Conservation (phyloP, 2,888 invertebrate species). For the Sycophila texana region DNA sequence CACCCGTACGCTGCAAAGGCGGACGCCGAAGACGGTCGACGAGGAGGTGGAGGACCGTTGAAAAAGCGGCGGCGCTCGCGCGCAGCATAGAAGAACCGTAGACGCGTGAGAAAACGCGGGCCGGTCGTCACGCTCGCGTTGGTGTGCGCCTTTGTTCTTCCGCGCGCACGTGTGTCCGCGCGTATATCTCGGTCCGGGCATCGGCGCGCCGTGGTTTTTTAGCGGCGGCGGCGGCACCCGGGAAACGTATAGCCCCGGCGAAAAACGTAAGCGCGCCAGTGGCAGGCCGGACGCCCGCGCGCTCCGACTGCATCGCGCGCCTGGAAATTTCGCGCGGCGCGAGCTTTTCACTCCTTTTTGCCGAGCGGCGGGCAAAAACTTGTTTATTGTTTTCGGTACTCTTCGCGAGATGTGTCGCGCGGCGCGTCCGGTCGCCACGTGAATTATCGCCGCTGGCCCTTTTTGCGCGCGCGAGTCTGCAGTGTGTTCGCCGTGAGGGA, state of each 20-base stretch:
- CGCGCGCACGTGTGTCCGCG: not conserved
- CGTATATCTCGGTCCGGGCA: conserved; percentile 20
- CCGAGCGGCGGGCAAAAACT: not conserved
- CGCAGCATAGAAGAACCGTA: conserved; percentile 31
- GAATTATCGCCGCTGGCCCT: not conserved
- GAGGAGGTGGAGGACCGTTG: no score
- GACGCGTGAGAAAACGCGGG: conserved; percentile 50
- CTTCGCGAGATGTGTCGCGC: conserved; percentile 3
- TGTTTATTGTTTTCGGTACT: no score
- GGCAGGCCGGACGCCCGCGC: not conserved
- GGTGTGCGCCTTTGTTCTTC: conserved; percentile 53
- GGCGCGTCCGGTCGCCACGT: conserved; percentile 11
- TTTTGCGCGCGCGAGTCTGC: no score
- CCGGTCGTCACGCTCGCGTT: conserved; percentile 56
- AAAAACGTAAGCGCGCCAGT: not conserved
- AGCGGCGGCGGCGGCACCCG: not conserved
- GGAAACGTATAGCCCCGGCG: conserved; percentile 5
- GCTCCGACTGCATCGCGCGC: no score
- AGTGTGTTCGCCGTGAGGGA: no score
- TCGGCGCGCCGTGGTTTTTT: conserved; percentile 8
- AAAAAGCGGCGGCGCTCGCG: no score
- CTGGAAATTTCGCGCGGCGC: not conserved
- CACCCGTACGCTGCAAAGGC: no score
- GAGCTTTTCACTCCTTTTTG: not conserved
- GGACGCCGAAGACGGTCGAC: no score